Base-by-base conservation (phyloP, 2,888 invertebrate species). In the Nematopogon swammerdamellus region DNA sequence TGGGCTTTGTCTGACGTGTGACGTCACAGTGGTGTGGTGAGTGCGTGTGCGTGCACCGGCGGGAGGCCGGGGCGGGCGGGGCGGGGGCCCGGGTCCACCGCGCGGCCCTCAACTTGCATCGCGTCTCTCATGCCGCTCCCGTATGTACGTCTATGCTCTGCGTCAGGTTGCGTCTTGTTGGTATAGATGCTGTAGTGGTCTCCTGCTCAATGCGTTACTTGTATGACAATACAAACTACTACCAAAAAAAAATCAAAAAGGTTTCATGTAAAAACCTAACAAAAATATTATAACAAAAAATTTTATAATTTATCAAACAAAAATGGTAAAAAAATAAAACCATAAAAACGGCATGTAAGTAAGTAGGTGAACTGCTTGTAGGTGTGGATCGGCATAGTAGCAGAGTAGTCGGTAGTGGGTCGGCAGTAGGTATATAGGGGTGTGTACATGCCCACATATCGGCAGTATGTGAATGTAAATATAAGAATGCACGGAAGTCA, bases 401-500 rank as follows among this genome's bases (percentile, higher is more conserved):
- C 8, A 25, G 25, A 25, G 25, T 25, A 36, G 36, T 36, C 11
- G 36, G 36, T 36, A 36, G 36, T 36, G 8, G 36, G 36, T 14
- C 36, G 19, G 19, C 44, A 74, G 74, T 62, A 70, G 72, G 73
- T 72, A 72, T 62, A n/a, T n/a, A n/a, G 70, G 71, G 63, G 71
- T 73, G 76, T 72, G 71, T 36, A 67, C 62, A 67, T 70, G 72
- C 75, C 76, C 76, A 71, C 63, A 64, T 67, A 62, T 67, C 74
- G 73, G 65, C 64, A 74, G n/a, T n/a, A 73, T 25, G 79, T 77
- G 74, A 77, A 75, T 79, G 79, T 79, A 70, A 64, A n/a, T n/a
- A n/a, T n/a, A 66, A 76, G 72, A 76, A 79, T 76, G 79, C 79
- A 76, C 73, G 71, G 75, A 70, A 76, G 74, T 73, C 74, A 42